Evolutionary conservation across 1,140 invertebrate genomes (phyloP).

Genomic region (Tribolium castaneum): DNA sequence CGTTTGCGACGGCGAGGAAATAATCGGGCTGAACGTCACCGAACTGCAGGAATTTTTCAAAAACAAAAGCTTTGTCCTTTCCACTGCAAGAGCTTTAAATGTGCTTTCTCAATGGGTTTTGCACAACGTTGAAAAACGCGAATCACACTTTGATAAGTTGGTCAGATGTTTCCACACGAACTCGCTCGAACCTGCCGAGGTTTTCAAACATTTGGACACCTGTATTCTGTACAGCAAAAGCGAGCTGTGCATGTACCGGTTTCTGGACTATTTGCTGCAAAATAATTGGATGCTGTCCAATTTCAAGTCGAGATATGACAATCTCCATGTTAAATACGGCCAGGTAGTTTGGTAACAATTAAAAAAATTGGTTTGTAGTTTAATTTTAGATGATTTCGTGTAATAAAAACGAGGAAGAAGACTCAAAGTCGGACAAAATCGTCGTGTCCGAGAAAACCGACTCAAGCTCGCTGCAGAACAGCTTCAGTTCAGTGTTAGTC

Average conservation of each 20-base stretch:
- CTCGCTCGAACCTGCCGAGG: slow-evolving; percentile 63
- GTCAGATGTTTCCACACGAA: slow-evolving; percentile 67
- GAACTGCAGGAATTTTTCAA: slow-evolving; percentile 61
- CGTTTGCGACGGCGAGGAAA: slow-evolving; percentile 61
- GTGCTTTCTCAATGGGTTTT: slow-evolving; percentile 70
- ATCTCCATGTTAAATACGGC: slow-evolving; percentile 66
- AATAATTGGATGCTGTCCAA: slow-evolving; percentile 68
- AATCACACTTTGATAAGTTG: slow-evolving; percentile 67
- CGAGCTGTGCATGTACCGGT: slow-evolving; percentile 67
- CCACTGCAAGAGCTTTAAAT: slow-evolving; percentile 66
- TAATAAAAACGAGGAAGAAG: slow-evolving; percentile 53
- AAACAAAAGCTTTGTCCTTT: slow-evolving; percentile 65
- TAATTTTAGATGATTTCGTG: slow-evolving; percentile 48
- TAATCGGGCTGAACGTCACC: slow-evolving; percentile 54
- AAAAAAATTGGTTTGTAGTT: slow-evolving; percentile 10
- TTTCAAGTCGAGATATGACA: slow-evolving; percentile 67
- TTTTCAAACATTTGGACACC: slow-evolving; percentile 67
- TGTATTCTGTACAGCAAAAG: slow-evolving; percentile 67
- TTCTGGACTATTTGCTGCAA: slow-evolving; percentile 70
- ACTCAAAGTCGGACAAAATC: slow-evolving; percentile 55
- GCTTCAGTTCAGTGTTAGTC: slow-evolving; percentile 54
- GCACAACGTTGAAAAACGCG: slow-evolving; percentile 64
- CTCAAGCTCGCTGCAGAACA: slow-evolving; percentile 49
- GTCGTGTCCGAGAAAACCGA: slow-evolving; percentile 57
- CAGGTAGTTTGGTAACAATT: slow-evolving; percentile 53